Evolutionary conservation across 2,888 invertebrate species (phyloP).

Genomic region (Axea sp.): DNA sequence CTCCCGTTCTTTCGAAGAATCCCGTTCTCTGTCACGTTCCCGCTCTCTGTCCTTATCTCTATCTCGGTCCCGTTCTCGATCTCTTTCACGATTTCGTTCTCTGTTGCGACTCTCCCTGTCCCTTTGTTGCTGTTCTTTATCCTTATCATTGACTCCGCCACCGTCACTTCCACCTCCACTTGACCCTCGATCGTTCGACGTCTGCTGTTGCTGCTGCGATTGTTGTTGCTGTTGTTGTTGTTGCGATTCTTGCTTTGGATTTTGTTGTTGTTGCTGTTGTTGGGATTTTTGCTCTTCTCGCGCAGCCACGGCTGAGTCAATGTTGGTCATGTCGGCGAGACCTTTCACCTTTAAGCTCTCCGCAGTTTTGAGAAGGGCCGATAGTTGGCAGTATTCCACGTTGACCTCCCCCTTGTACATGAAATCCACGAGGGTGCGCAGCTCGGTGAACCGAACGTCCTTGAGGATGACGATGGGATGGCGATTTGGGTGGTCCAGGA

Average conservation of each 20-base stretch:
- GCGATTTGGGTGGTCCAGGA: constrained; percentile 94
- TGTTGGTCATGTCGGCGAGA: constrained; percentile 94
- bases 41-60: constrained; percentile 63
- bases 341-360: constrained; percentile 96
- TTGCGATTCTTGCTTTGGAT: constrained; percentile 78
- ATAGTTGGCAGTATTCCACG: constrained; percentile 95
- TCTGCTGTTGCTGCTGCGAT: constrained; percentile 78
- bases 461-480: constrained; percentile 97
- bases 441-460: constrained; percentile 94
- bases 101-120: constrained; percentile 65
- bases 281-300: constrained; percentile 77
- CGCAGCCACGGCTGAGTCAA: constrained; percentile 83
- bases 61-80: constrained; percentile 63
- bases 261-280: constrained; percentile 79
- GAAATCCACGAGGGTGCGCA: constrained; percentile 95
- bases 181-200: constrained; percentile 62
- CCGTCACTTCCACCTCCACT: constrained; percentile 52
- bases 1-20: constrained; percentile 64
- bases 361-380: constrained; percentile 93
- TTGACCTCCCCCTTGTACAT: constrained; percentile 98
- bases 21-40: constrained; percentile 64
- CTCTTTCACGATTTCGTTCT: constrained; percentile 63
- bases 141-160: constrained; percentile 66
- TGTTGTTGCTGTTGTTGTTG: constrained; percentile 79
- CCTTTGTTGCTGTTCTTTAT: constrained; percentile 65